Base-by-base conservation (phyloP, 2,113 vertebrate genomes). In the Paedocypris sp. region DNA sequence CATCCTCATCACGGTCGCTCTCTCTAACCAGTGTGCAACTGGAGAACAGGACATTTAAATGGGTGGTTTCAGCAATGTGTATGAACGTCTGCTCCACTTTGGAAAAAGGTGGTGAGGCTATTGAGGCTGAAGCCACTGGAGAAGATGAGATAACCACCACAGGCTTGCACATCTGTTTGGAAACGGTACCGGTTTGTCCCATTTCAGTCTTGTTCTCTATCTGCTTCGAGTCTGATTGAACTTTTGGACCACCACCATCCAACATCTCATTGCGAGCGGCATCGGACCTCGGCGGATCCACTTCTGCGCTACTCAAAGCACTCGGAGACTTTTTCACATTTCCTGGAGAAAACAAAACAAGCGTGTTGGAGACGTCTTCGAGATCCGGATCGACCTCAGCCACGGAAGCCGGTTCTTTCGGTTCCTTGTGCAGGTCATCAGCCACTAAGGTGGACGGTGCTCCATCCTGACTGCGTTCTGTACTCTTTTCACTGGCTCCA, bases 31-130 rank as follows among this genome's bases (percentile, higher is more conserved):
- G 71, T 72, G 88, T 88, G 31, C 85, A 83, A 0, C 81, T 72
- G 43, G 94, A 96, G 73, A 90, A 94, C 94, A 97, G 97, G 60
- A 98, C 80, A 0, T 98, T 98, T 9, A 92, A 79, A 76, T 97
- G 94, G 4, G 90, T 89, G 50, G 92, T 96, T 81, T 98, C 94
- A 0, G 92, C 90, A 9, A 97, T 95, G 54, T 96, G 94, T 63
- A 95, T 78, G 66, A 98, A 98, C 1, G 94, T 98, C 73, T 87
- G 90, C 75, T 98, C 94, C 0, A 98, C 91, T 88, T 94, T 96
- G 82, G 91, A 93, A 74, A 98, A 94, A 10, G 91, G 91, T 5
- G 91, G 93, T 50, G 94, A 95, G 28, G 90, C 81, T 10, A 78
- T 81, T 50, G 94, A 95, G 33, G 88, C 81, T 8, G 78, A 80